Conservation (phyloP, 2,888 invertebrate species). For the Lycaena phlaeas region DNA sequence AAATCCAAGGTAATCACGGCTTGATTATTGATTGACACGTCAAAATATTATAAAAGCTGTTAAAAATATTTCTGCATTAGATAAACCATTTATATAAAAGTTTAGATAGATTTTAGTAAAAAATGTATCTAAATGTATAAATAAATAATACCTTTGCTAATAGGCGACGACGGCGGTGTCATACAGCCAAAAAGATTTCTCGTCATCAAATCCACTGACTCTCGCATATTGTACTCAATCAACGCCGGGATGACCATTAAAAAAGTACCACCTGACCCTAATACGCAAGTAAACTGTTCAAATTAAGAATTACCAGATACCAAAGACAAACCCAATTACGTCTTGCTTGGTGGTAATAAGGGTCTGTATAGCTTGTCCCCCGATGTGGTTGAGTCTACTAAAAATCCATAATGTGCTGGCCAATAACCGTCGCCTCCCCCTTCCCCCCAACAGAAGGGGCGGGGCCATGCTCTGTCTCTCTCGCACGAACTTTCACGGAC, state of each 20-base stretch:
- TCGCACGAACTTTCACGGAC: slow-evolving; percentile 46
- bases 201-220: slow-evolving; percentile 31
- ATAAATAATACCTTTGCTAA: slow-evolving; percentile 53
- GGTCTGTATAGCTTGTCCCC: slow-evolving; percentile 13
- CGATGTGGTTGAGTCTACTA: slow-evolving; percentile 30
- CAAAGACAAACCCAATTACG: slow-evolving; percentile 5
- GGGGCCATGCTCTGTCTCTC: slow-evolving; percentile 51
- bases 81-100: no score
- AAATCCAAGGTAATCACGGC: no score
- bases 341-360: slow-evolving; percentile 11
- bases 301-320: slow-evolving; percentile 15
- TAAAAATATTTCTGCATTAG: no score
- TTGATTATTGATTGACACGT: no score
- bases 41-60: no score
- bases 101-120: no score
- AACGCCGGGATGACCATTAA: slow-evolving; percentile 28
- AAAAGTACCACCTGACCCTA: slow-evolving; percentile 23
- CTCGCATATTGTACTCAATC: slow-evolving; percentile 30
- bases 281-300: slow-evolving; percentile 42
- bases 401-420: slow-evolving; percentile 63
- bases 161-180: slow-evolving; percentile 53
- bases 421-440: slow-evolving; percentile 43
- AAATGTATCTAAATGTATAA: no score
- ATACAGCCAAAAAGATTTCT: slow-evolving; percentile 29
- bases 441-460: slow-evolving; percentile 58